phyloP scores from a whole-genome alignment of 1,140 invertebrate genomes.

The Trichoplusia ni region DNA sequence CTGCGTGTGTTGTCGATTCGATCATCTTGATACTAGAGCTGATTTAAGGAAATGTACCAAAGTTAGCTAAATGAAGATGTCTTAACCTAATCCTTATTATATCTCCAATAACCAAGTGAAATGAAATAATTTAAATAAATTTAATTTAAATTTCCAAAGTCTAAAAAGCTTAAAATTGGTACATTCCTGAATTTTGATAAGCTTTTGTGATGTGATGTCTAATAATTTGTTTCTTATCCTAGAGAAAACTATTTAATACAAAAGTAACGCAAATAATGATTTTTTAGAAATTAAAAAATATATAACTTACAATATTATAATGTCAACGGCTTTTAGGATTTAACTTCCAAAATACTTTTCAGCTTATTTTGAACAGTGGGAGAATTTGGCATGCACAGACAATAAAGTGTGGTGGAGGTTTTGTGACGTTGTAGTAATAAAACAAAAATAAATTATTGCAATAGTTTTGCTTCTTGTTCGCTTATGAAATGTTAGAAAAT shows the following conservation, averaged over 20 bases:
- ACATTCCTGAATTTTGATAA: slow-evolving; percentile 68
- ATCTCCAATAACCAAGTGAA: background rate
- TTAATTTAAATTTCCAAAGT: background rate
- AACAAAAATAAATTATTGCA: slow-evolving; percentile 59
- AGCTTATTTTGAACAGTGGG: slow-evolving; percentile 55
- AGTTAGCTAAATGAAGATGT: slow-evolving; percentile 16
- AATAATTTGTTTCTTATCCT: slow-evolving; percentile 61
- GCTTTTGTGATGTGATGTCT: slow-evolving; percentile 80
- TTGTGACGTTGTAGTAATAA: slow-evolving; percentile 52
- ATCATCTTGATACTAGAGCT: slow-evolving; percentile 71
- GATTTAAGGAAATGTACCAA: slow-evolving; percentile 73
- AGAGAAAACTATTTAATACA: slow-evolving; percentile 51
- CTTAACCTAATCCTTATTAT: background rate
- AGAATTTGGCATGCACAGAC: slow-evolving; percentile 67
- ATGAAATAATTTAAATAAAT: background rate
- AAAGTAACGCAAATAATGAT: slow-evolving; percentile 21
- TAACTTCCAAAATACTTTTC: slow-evolving; percentile 42
- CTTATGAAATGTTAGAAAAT: slow-evolving; percentile 69
- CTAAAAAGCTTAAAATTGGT: slow-evolving; percentile 50
- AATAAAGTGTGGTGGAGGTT: slow-evolving; percentile 66
- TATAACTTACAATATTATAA: slow-evolving; percentile 17
- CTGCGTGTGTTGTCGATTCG: slow-evolving; percentile 77
- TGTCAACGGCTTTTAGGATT: slow-evolving; percentile 66
- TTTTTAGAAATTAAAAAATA: slow-evolving; percentile 21
- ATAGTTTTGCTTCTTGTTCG: slow-evolving; percentile 71